Base-by-base conservation (phyloP, 2,888 invertebrate species). In the Leucophenga montana region DNA sequence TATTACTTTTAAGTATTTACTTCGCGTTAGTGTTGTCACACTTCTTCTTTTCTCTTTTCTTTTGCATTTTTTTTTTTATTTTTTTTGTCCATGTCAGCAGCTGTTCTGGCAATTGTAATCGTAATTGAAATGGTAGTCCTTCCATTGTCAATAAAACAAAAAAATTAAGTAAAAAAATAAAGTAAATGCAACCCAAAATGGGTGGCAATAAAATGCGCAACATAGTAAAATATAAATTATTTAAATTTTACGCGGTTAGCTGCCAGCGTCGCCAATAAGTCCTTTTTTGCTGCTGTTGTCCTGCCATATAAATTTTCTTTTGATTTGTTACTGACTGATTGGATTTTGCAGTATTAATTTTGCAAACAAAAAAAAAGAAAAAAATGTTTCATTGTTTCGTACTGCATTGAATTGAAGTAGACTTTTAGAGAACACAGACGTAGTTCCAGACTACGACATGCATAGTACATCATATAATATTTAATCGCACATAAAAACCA, bases 61-160 rank as follows among this genome's bases (percentile, higher is more conserved):
- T 33, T 33, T 33, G 3, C 4, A 5, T 33, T 33, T 33, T 33
- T 33, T 33, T 39, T 11, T 39, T 39, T 39, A 11, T 11, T 39
- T 39, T 8, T 1, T 8, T 39, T 39, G 39, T 39, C 39, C 4
- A 5, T 39, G 39, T 39, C 18, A 61, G 62, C 68, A 62, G 50
- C 68, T 67, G 68, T 33, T 61, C 33, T 6, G 27, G 39, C 50
- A 62, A 68, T 62, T 62, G 61, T 50, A 22, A 8, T 11, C 16
- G 54, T 68, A 68, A 68, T 68, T 62, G 61, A 68, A 67, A 67
- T 59, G 67, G 18, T 57, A 59, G 53, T 68, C 8, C 14, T 22
- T 46, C 11, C 13, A 67, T 57, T 59, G 67, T 22, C 67, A 57
- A 48, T 57, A 59, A 57, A 67, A 57, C 44, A 61, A 44, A 39